Base-by-base conservation (phyloP, 1,140 invertebrate genomes). In the Scaptodrosophila lebanonensis region DNA sequence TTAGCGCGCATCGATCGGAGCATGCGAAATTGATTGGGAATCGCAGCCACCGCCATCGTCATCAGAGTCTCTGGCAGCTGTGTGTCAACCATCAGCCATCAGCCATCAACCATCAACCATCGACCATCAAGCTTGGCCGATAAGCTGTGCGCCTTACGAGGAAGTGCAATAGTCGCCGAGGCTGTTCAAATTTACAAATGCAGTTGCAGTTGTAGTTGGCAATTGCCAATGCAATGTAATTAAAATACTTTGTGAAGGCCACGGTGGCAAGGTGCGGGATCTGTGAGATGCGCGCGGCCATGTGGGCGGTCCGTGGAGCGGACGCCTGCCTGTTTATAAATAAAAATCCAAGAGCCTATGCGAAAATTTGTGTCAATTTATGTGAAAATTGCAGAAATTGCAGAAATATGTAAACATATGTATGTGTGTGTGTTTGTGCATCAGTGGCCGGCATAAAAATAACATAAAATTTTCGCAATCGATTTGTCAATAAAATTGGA, bases 401-500 rank as follows among this genome's bases (percentile, higher is more conserved):
- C 44, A 18, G 22, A 33, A 15, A 5, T 30, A 38, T 20, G 44
- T 54, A 43, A 30, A 61, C 60, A 59, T 52, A 52, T n/a, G n/a
- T n/a, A n/a, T n/a, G n/a, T n/a, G n/a, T n/a, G n/a, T n/a, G n/a
- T n/a, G n/a, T n/a, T n/a, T 25, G 22, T 25, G 22, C 22, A 25
- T 3, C 22, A 25, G 22, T 25, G 22, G 22, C 22, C 22, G 22
- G 20, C 18, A 16, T 16, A 33, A 42, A 53, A 61, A 51, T 68
- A 64, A 48, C 36, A 52, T 35, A 50, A 64, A 62, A 66, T 68
- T 71, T 70, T 75, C 73, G 40, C 61, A 70, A 82, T 84, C 79
- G 76, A 84, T 84, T 84, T 77, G 67, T 84, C 75, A 84, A 84
- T 84, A 84, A 84, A 82, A 77, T 84, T 71, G 62, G 56, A 60